These are phyloP conservation scores for Lapara coniferarum DNA, from an alignment of 2,888 invertebrate species.

Conservation along the genomic window DNA sequence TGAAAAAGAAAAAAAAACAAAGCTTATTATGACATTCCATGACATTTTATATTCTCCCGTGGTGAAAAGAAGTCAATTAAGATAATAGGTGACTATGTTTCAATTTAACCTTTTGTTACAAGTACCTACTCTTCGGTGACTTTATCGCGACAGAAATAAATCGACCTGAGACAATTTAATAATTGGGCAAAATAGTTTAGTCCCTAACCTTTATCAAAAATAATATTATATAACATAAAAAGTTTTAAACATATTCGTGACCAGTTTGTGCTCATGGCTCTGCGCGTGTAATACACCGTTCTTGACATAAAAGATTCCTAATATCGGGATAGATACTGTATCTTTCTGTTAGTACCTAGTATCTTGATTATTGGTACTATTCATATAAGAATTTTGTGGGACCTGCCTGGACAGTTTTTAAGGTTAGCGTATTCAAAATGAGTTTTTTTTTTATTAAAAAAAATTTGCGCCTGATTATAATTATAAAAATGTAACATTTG, in stretches of 20 bases:
- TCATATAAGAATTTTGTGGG: no score
- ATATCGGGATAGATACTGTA: no score
- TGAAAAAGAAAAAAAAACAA: neutral
- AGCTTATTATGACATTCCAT: neutral
- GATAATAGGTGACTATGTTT: neutral
- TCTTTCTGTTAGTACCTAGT: no score
- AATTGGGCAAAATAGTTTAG: neutral
- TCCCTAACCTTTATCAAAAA: neutral
- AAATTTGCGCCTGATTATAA: no score
- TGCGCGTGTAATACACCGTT: neutral
- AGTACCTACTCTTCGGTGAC: neutral
- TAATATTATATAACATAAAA: neutral
- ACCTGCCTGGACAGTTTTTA: no score
- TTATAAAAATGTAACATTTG: no score
- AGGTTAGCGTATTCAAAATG: no score
- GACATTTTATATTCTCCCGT: neutral
- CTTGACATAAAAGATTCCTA: no score
- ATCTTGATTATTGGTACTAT: no score
- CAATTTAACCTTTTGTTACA: neutral
- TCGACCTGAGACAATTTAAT: neutral
- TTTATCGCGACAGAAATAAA: neutral
- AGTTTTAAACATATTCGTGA: neutral
- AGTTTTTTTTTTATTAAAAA: no score
- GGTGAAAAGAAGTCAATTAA: neutral
- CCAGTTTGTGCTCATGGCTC: neutral